These are phyloP conservation scores for Urechis unicinctus DNA, from an alignment of 2,888 invertebrate genomes.

Conservation along the genomic window DNA sequence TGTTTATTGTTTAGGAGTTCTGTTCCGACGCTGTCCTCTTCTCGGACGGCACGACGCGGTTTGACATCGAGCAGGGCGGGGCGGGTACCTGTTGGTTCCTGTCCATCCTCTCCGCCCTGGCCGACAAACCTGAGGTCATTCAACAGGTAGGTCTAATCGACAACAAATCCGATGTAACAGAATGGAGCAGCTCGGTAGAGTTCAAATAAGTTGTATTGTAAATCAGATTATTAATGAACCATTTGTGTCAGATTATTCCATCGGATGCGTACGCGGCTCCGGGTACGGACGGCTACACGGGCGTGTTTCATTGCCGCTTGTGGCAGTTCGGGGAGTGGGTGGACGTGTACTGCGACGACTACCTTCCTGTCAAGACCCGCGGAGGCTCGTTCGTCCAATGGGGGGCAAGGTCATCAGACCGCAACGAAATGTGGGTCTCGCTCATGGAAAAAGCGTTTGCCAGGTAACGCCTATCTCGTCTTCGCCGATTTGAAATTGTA, in stretches of 20 bases:
- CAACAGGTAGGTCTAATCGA: conserved; percentile 14
- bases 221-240: too few species aligned
- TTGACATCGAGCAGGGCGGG: conserved; percentile 39
- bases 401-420: conserved; percentile 37
- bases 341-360: conserved; percentile 37
- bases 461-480: conserved; percentile 22
- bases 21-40: conserved; percentile 26
- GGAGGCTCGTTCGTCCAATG: conserved; percentile 18
- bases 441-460: conserved; percentile 43
- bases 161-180: too few species aligned
- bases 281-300: conserved; percentile 23
- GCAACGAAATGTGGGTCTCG: conserved; percentile 38
- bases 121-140: conserved; percentile 22
- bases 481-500: too few species aligned
- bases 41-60: conserved; percentile 31
- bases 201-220: too few species aligned
- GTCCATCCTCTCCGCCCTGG: conserved; percentile 31
- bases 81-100: conserved; percentile 43
- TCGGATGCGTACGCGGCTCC: conserved; percentile 26
- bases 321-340: conserved; percentile 42
- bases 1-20: conserved; percentile 30
- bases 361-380: conserved; percentile 23
- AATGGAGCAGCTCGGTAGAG: too few species aligned
- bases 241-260: conserved; percentile 29
- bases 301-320: conserved; percentile 36